Conservation (phyloP, 1,140 invertebrate genomes). For the Epicauta chinensis region DNA sequence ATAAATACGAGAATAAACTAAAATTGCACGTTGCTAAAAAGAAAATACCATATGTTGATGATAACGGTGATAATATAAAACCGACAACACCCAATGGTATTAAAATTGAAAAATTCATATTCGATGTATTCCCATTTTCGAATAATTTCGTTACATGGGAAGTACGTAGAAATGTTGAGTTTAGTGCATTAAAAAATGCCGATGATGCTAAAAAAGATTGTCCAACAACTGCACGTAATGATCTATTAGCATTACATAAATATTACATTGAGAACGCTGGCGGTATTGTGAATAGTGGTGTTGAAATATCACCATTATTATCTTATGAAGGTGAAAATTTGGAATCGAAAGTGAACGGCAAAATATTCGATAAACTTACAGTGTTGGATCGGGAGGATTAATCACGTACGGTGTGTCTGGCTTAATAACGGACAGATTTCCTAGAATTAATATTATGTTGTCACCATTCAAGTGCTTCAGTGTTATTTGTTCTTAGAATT, state of each 20-base stretch:
- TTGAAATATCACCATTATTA: conserved; percentile 88
- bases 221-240: conserved; percentile 75
- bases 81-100: conserved; percentile 89
- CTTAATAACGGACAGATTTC: too few relatives aligned
- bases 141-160: conserved; percentile 91
- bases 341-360: conserved; percentile 28
- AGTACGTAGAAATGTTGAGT: conserved; percentile 88
- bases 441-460: too few relatives aligned
- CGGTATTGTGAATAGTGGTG: conserved; percentile 64
- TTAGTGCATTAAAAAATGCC: conserved; percentile 94
- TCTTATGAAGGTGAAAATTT: conserved; percentile 89
- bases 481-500: too few relatives aligned
- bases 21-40: conserved; percentile 95
- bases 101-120: conserved; percentile 99
- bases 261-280: conserved; percentile 79
- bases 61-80: conserved; percentile 61
- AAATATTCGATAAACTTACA: conserved; percentile 22
- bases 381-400: too few relatives aligned
- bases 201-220: conserved; percentile 84
- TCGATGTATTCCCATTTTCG: conserved; percentile 95
- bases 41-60: conserved; percentile 87
- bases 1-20: conserved; percentile 61
- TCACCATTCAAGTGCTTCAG: too few relatives aligned
- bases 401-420: too few relatives aligned
- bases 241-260: conserved; percentile 75